Base-by-base conservation (phyloP, 2,113 vertebrate genomes). In the Charadrius vociferus region DNA sequence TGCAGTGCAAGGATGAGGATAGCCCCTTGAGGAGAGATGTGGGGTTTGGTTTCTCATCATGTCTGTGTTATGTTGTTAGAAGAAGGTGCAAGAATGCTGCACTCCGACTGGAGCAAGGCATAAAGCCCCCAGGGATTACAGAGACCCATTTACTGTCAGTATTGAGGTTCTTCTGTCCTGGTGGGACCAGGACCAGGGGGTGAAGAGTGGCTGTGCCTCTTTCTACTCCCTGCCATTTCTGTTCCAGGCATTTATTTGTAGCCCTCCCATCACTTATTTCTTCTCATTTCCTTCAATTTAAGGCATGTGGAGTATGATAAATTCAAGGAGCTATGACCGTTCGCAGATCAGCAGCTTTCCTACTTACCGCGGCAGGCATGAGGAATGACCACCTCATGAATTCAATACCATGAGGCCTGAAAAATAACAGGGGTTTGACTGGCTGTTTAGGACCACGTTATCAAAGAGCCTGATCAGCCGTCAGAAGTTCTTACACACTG, bases 281-380 rank as follows among this genome's bases (percentile, higher is more conserved):
- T 88, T 83, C 45, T 95, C 37, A 65, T 95, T 94, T 92, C 65
- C 91, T 83, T 92, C 73, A 84, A 27, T 86, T 93, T 89, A 89
- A 86, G 29, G 56, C 49, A 55, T 53, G 47, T 62, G 55, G 41
- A 93, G 37, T 86, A 84, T 85, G 91, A 95, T 85, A 95, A 77
- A 97, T 96, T 94, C 72, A 79, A 85, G 78, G 66, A 80, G 58
- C 68, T 74, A 37, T 91, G 91, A 29, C 70, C 1, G 0, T 72
- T 90, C 2, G 1, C 88, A 88, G 71, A 81, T 95, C 89, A 96
- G 83, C 94, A 94, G 81, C 86, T 94, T 93, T 93, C 74, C 88
- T 89, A 70, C 78, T 89, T 91, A 56, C 49, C 52, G 24, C 3
- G 1, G 53, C 53, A 81, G 70, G 66, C 85, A 27, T 71, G 83